These are phyloP conservation scores for Crematogaster levior DNA, from an alignment of 2,888 invertebrate genomes.

Conservation along the genomic window DNA sequence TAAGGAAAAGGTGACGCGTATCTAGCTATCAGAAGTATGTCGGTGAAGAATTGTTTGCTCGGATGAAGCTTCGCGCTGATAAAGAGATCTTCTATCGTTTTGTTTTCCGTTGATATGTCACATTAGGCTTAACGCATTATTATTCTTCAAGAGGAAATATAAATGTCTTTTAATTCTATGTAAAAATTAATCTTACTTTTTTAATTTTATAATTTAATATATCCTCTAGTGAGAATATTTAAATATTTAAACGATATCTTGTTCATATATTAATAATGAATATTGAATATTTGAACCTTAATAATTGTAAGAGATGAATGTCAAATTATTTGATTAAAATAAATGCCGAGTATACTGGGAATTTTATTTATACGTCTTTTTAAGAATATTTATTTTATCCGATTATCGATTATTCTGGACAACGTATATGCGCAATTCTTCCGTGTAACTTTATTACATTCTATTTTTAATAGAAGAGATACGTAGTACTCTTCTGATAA, in stretches of 20 bases:
- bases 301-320: background rate
- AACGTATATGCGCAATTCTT: background rate
- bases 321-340: background rate
- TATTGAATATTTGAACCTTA: background rate
- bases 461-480: background rate
- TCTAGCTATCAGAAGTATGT: constrained; percentile 1
- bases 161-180: background rate
- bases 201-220: background rate
- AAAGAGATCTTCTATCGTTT: background rate
- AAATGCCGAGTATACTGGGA: background rate
- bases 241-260: background rate
- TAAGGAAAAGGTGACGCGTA: background rate
- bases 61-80: background rate
- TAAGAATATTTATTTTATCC: background rate
- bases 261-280: background rate
- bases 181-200: background rate
- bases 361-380: background rate
- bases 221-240: background rate
- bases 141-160: background rate
- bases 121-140: background rate
- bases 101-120: background rate
- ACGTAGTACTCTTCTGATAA: background rate
- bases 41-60: background rate
- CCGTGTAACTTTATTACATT: background rate
- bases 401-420: background rate